phyloP scores from a whole-genome alignment of 1,140 invertebrate species.

The Drosophila bocqueti region DNA sequence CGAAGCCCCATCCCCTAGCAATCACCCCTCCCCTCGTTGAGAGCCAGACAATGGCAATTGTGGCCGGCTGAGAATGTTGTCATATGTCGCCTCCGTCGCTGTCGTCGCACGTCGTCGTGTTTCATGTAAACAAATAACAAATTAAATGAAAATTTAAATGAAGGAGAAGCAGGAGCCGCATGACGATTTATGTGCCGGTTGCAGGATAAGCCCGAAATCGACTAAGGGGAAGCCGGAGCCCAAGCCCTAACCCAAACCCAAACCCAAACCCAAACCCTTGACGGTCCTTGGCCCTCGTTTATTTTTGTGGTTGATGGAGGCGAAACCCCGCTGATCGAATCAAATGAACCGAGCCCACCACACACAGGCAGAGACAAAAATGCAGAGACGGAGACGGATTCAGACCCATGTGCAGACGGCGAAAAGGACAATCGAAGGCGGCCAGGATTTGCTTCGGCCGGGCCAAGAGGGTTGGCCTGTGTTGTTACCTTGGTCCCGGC shows the following conservation, averaged over 20 bases:
- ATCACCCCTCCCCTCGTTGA: constrained; percentile 26
- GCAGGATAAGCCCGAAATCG: constrained; percentile 71
- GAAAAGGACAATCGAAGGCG: constrained; percentile 73
- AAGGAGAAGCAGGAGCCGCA: constrained; percentile 52
- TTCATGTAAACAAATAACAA: constrained; percentile 84
- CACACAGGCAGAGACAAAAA: constrained; percentile 18
- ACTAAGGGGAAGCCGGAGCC: constrained; percentile 16
- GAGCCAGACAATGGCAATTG: constrained; percentile 79
- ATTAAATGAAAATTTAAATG: constrained; percentile 84
- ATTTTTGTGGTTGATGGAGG: constrained; percentile 67
- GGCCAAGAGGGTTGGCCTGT: constrained; percentile 53
- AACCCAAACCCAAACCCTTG: constrained; percentile 26
- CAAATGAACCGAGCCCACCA: constrained; percentile 77
- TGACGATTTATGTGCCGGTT: constrained; percentile 75
- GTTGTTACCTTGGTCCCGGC: constrained; percentile 41
- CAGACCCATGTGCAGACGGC: constrained; percentile 50
- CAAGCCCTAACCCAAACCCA: background rate
- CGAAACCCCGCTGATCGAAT: constrained; percentile 84
- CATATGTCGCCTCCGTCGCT: constrained; percentile 76
- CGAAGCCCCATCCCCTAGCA: constrained; percentile 5
- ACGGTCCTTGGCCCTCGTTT: constrained; percentile 39
- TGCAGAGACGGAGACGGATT: constrained; percentile 4
- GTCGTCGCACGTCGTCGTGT: constrained; percentile 72
- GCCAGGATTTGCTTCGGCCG: constrained; percentile 55
- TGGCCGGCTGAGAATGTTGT: constrained; percentile 81